Base-by-base conservation (phyloP, 2,797 vertebrate species). In the Sebastes taczanowskii region DNA sequence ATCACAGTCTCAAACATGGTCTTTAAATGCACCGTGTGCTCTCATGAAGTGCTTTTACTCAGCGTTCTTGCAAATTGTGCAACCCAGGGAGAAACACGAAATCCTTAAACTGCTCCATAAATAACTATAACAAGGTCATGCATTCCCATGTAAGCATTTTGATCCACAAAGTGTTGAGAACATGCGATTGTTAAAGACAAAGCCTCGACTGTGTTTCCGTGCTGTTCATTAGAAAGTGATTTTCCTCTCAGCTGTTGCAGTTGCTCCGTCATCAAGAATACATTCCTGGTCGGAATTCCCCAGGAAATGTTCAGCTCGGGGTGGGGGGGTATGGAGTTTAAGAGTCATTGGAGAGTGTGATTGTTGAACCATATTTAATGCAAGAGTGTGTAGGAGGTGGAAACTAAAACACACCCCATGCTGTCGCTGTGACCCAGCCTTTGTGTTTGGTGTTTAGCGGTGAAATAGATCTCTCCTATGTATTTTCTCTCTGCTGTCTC, bases 271-370 rank as follows among this genome's bases (percentile, higher is more conserved):
- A 91, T 94, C 86, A 91, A 71, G 86, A 93, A 93, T 79, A 89
- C 86, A 90, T 88, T 94, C 93, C 90, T 92, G 89, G 82, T 91
- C 55, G 87, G 92, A 94, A 94, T 94, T 95, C 91, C 93, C 94
- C 92, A 88, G 91, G 93, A 94, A 94, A 90, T 87, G 92, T 92
- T 93, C 80, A 77, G 87, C 73, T 20, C 70, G 69, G 81, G 82
- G 70, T 20, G 71, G 71, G 81, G 60, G 81, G 88, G 90, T 74
- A 38, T 66, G 62, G 71, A 81, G 58, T 89, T 87, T 78, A 52
- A 77, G 78, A 91, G 87, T 87, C 85, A 91, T 79, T 69, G 80
- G 92, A 91, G 89, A 89, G 81, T 82, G 76, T 82, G 88, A 89
- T 91, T 91, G 89, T 94, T 87, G 82, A 92, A 87, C 86, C 92